Evolutionary conservation across 2,797 vertebrate species (phyloP).

Genomic region (Hippocampus kuda): DNA sequence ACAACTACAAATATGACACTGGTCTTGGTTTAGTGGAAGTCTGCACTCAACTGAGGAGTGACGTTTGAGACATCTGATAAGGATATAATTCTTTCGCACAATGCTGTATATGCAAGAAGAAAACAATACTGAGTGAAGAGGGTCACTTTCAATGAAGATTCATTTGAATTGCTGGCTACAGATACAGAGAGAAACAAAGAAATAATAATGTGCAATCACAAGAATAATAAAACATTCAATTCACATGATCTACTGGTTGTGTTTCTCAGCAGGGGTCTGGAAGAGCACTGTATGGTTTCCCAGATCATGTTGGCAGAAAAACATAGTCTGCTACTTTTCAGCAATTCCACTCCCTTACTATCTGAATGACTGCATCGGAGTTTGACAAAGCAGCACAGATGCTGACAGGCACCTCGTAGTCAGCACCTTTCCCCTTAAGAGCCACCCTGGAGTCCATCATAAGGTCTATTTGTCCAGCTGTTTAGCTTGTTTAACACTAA

Average conservation of each 20-base stretch:
- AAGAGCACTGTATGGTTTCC: slow-evolving; percentile 37
- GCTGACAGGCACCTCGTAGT: slow-evolving; percentile 49
- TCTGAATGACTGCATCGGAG: slow-evolving; percentile 62
- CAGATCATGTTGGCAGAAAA: slow-evolving; percentile 43
- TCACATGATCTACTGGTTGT: slow-evolving; percentile 27
- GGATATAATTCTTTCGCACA: not conserved
- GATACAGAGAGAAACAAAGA: slow-evolving; percentile 62
- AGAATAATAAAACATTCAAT: slow-evolving; percentile 11
- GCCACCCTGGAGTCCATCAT: slow-evolving; percentile 54
- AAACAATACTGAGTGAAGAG: not conserved
- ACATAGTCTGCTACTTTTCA: slow-evolving; percentile 43
- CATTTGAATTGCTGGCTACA: slow-evolving; percentile 57
- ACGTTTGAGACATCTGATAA: not conserved
- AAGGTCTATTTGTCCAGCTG: slow-evolving; percentile 57
- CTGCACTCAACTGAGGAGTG: not conserved
- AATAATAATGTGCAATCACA: not conserved
- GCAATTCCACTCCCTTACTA: slow-evolving; percentile 48
- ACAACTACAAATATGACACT: not conserved
- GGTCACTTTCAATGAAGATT: not conserved
- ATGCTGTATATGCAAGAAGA: not conserved
- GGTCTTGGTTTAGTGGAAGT: not conserved
- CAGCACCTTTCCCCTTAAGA: slow-evolving; percentile 43
- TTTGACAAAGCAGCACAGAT: slow-evolving; percentile 62
- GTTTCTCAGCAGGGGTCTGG: slow-evolving; percentile 25
- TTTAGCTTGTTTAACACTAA: slow-evolving; percentile 25